These are phyloP conservation scores for Heliconius congener DNA, from an alignment of 1,140 invertebrate species.

Conservation along the genomic window DNA sequence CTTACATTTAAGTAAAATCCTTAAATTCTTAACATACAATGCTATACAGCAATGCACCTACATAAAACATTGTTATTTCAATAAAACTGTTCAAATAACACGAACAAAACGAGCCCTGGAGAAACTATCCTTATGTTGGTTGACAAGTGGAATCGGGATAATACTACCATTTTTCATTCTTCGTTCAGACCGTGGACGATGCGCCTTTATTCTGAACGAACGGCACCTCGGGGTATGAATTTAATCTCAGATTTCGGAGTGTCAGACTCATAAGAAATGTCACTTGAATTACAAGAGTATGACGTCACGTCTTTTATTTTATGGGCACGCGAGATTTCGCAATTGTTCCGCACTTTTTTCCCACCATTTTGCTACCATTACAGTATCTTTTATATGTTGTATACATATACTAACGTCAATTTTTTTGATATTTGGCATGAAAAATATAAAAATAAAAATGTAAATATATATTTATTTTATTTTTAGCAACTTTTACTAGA, in stretches of 20 bases:
- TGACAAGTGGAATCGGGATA: constrained; percentile 74
- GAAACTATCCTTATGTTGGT: constrained; percentile 63
- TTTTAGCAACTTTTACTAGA: too few relatives aligned
- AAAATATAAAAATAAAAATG: too few relatives aligned
- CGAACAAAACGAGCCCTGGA: constrained; percentile 47
- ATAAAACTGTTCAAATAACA: constrained; percentile 41
- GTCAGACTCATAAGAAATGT: constrained; percentile 70
- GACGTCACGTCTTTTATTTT: constrained; percentile 32
- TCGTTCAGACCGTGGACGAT: constrained; percentile 65
- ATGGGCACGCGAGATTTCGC: constrained; percentile 14
- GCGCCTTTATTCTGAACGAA: constrained; percentile 67
- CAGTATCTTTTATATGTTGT: not conserved
- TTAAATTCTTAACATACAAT: not conserved
- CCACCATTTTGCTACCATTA: not conserved
- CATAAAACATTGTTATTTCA: constrained; percentile 9
- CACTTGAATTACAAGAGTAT: constrained; percentile 45
- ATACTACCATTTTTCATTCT: constrained; percentile 74
- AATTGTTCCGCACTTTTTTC: not conserved
- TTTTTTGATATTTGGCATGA: too few relatives aligned
- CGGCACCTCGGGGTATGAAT: constrained; percentile 75
- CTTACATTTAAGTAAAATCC: not conserved
- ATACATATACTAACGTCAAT: not conserved
- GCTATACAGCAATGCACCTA: not conserved
- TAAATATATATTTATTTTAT: too few relatives aligned
- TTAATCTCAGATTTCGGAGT: constrained; percentile 75